Evolutionary conservation across 2,113 vertebrate species (phyloP), one percentile per base, ranked within the genome.

Genomic region (Rhabdomys dilectus): DNA sequence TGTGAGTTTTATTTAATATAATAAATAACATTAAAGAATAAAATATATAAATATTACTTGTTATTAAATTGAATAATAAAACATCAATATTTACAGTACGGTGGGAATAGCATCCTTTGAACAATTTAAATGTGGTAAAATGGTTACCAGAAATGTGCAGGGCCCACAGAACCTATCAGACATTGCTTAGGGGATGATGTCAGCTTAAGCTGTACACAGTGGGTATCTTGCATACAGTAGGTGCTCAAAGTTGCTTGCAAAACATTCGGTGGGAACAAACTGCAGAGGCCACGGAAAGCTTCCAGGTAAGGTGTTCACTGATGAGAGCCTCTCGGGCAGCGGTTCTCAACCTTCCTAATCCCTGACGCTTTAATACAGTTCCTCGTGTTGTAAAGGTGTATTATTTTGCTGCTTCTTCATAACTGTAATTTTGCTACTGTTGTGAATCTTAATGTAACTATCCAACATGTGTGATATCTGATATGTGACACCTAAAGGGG

Each of bases 21-120:
- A 73, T 73, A 73, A 70, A 39, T 22, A 39, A 22, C 8, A 73
- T 39, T 72, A 72, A 72, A 34, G 31, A 68, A 34, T 31, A 34
- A 34, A 68, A 68, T 66, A 68, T 68, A 68, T 68, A 68, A 68
- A 39, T 21, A 72, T 34, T 72, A 22, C 21, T 39, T 39, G 39
- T n/a, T n/a, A 72, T 39, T 73, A 39, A 39, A 39, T 73, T 21
- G 22, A 73, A 39, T 22, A 73, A 36, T 88, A 89, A 82, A 94
- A 81, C 78, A 53, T 85, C 82, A 90, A 58, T 88, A 76, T 96
- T 96, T 93, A 93, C 24, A 88, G 29, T 88, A n/a, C 34, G 73
- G 70, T 92, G 70, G 72, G 26, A 89, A 78, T 42, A 12, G 42
- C 12, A 58, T 77, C 31, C 58, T 97, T 94, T 66, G 48, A 39